phyloP scores from a whole-genome alignment of 1,140 invertebrate genomes.

The Tetragonula clypearis region DNA sequence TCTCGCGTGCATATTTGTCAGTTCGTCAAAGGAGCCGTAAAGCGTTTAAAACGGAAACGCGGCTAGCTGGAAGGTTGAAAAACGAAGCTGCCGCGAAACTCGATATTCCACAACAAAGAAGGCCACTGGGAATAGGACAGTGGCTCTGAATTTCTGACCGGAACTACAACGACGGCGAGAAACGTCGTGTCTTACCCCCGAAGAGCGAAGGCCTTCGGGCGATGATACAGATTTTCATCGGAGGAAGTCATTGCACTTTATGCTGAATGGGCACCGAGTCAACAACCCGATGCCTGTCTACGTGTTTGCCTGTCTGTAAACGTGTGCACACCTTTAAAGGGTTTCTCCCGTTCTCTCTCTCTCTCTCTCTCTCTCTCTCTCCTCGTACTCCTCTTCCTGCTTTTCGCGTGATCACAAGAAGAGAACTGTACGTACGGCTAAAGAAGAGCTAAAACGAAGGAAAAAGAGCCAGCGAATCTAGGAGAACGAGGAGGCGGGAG shows the following conservation, averaged over 20 bases:
- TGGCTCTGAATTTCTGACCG: slow-evolving; percentile 35
- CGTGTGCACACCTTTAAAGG: slow-evolving; percentile 39
- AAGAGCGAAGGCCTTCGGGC: slow-evolving; percentile 58
- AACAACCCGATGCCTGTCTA: slow-evolving; percentile 73
- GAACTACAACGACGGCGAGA: slow-evolving; percentile 15
- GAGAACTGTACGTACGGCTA: slow-evolving; percentile 2
- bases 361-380: not conserved
- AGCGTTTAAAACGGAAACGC: slow-evolving; percentile 42
- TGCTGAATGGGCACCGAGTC: slow-evolving; percentile 80
- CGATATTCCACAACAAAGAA: slow-evolving; percentile 30
- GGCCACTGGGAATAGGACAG: slow-evolving; percentile 10
- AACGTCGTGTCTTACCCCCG: slow-evolving; percentile 36
- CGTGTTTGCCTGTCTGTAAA: slow-evolving; percentile 57
- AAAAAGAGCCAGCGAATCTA: slow-evolving; percentile 22
- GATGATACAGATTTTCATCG: slow-evolving; percentile 78
- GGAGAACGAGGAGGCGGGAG: not conserved
- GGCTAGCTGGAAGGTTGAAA: slow-evolving; percentile 26
- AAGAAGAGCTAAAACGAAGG: slow-evolving; percentile 38
- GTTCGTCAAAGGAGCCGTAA: slow-evolving; percentile 24
- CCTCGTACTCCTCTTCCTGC: slow-evolving; percentile 43
- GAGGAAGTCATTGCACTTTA: slow-evolving; percentile 79
- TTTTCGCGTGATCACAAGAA: slow-evolving; percentile 45
- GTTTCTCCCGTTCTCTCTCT: not conserved
- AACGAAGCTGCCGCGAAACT: slow-evolving; percentile 37
- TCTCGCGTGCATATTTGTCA: slow-evolving; percentile 26